Base-by-base conservation (phyloP, 1,140 invertebrate species). In the Amphibalanus amphitrite region DNA sequence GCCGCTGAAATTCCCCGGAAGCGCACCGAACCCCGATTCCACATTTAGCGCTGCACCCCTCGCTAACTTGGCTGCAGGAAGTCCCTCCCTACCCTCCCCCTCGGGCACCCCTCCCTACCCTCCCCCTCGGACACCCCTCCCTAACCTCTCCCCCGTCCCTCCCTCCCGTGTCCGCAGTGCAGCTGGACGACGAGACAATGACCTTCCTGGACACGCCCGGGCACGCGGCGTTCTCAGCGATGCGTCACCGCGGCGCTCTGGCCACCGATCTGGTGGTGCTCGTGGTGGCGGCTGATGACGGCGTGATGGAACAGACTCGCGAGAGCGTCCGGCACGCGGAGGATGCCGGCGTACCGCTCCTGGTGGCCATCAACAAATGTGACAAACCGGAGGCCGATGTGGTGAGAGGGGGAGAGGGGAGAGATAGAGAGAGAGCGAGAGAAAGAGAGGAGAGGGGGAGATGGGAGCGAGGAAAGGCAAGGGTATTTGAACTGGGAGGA, bases 131-230 rank as follows among this genome's bases (percentile, higher is more conserved):
- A n/a, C n/a, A n/a, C n/a, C n/a, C n/a, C n/a, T n/a, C n/a, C n/a
- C n/a, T n/a, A n/a, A n/a, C n/a, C n/a, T n/a, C n/a, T n/a, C n/a
- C n/a, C n/a, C 74, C 28, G 23, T 33, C 69, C 69, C 71, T 73
- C 69, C 71, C 67, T 75, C 72, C 75, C 80, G 26, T 76, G 87
- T 90, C 92, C 28, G 83, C 80, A 29, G 77, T 92, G 59, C 76
- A 84, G n/a, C 74, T 77, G 67, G 85, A 82, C 67, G 88, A 87
- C 1, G 87, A 91, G 68, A 83, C 78, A 69, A 88, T 98, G 47
- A 98, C 96, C 15, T 98, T 99, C 84, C 79, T 99, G 70, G 97
- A 99, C 80, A 99, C 97, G n/a, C 97, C 97, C n/a, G 97, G 97
- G 0, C 97, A 99, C 84, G 95, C 95, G 28, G 97, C 97, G 15